A percentile compares a stretch with the other conserved stretches of the same genome.
Evolutionary conservation across 1,140 invertebrate species (phyloP).

Genomic region (Trichonephila inaurata): DNA sequence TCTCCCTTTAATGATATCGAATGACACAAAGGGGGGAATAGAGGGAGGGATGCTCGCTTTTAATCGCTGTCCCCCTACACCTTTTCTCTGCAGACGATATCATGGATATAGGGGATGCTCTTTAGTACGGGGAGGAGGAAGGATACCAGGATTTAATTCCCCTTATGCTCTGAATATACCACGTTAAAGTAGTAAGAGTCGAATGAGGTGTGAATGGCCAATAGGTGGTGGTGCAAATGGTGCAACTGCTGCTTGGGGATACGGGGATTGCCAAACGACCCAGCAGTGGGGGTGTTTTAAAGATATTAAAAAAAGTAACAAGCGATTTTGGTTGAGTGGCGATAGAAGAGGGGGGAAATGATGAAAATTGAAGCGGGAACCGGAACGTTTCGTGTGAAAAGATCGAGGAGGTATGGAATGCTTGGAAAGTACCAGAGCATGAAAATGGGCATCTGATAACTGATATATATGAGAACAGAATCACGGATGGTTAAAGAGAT

Average conservation of each 20-base stretch:
- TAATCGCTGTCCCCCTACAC: slow-evolving; percentile 8
- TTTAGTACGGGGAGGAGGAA: not conserved
- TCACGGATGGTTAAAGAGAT: too few species aligned
- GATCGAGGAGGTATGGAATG: not conserved
- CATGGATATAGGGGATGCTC: slow-evolving; percentile 49
- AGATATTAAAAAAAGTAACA: slow-evolving; percentile 46
- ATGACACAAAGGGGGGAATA: slow-evolving; percentile 65
- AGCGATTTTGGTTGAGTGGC: slow-evolving; percentile 31
- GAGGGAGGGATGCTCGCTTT: not conserved
- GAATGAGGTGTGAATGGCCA: slow-evolving; percentile 58
- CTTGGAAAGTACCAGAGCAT: not conserved
- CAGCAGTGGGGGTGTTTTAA: slow-evolving; percentile 42
- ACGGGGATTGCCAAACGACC: not conserved
- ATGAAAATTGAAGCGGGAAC: not conserved
- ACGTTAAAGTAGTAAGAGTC: not conserved
- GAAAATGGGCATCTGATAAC: not conserved
- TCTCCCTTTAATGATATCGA: slow-evolving; percentile 70
- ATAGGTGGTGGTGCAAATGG: slow-evolving; percentile 50
- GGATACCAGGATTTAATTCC: slow-evolving; percentile 61
- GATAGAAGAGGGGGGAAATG: not conserved
- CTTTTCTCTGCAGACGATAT: slow-evolving; percentile 24
- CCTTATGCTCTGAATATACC: slow-evolving; percentile 54
- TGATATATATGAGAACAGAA: not conserved
- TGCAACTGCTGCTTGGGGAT: not conserved
- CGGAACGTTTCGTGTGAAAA: not conserved